Evolutionary conservation across 1,140 invertebrate species (phyloP), one percentile per base, ranked within the genome.

Genomic region (Chironomus tepperi): DNA sequence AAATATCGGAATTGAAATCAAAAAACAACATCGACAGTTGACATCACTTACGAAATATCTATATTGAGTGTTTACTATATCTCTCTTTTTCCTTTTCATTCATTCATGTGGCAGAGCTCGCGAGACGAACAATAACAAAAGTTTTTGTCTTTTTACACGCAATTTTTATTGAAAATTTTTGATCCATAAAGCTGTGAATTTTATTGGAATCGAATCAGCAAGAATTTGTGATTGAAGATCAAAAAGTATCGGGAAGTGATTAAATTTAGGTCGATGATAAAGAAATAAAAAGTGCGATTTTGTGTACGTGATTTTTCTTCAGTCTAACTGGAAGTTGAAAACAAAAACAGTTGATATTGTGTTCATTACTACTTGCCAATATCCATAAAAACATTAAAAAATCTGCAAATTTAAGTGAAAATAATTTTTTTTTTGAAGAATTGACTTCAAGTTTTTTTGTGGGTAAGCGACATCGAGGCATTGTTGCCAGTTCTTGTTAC

Each of bases 271-370:
- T 34, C 24, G 24, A 34, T 34, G 24, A 34, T 1, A 34, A 34
- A 34, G 5, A 34, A 34, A 34, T 2, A 42, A 73, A 73, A 10
- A 73, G 43, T 24, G 24, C 34, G 18, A 42, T 15, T 10, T 43
- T 57, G 73, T 21, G 65, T 70, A 70, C 16, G 65, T 70, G 65
- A 70, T 70, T 57, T 47, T 57, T 57, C 47, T 57, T n/a, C 47
- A n/a, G n/a, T 47, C 47, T 57, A 57, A 57, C 47, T 70, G 65
- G 65, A 70, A 70, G 3, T 16, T 70, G 18, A 19, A 70, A 19
- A 70, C 19, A 70, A 70, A 18, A 70, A 70, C 9, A 70, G 18
- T 70, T 19, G 0, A 1, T 15, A n/a, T 57, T 15, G 12, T n/a
- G 10, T n/a, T 57, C 15, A 15, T 57, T 12, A 12, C 12, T 57